phyloP scores from a whole-genome alignment of 1,140 invertebrate species.

The Linepithema humile region DNA sequence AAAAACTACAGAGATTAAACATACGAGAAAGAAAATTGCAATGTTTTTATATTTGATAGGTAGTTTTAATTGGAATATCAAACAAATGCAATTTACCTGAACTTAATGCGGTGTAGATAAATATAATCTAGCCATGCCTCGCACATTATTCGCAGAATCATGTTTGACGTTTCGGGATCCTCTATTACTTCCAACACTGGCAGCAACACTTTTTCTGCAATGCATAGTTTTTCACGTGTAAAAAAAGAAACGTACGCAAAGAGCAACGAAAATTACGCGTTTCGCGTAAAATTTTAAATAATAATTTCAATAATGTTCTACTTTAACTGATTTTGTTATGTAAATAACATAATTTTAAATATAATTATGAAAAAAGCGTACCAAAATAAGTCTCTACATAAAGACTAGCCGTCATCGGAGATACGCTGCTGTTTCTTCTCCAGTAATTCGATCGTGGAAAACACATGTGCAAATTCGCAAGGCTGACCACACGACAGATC shows the following conservation, averaged over 20 bases:
- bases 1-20: neutral
- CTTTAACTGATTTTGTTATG: neutral
- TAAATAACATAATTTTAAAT: neutral
- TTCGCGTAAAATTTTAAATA: neutral
- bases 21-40: neutral
- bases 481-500: constrained; percentile 89
- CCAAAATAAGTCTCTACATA: constrained; percentile 88
- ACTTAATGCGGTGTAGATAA: constrained; percentile 91
- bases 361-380: constrained; percentile 72
- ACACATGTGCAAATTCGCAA: constrained; percentile 91
- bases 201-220: constrained; percentile 89
- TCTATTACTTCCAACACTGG: constrained; percentile 90
- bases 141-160: constrained; percentile 91
- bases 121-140: constrained; percentile 94
- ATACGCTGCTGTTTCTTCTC: constrained; percentile 82
- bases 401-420: constrained; percentile 81
- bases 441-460: constrained; percentile 89
- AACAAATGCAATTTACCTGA: constrained; percentile 85
- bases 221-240: neutral
- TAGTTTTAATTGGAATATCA: neutral
- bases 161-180: constrained; percentile 89
- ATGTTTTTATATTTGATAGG: neutral
- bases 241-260: neutral
- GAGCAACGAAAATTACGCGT: neutral
- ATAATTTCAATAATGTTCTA: constrained; percentile 13